Base-by-base conservation (phyloP, 2,797 vertebrate species). In the Erithacus rubecula region DNA sequence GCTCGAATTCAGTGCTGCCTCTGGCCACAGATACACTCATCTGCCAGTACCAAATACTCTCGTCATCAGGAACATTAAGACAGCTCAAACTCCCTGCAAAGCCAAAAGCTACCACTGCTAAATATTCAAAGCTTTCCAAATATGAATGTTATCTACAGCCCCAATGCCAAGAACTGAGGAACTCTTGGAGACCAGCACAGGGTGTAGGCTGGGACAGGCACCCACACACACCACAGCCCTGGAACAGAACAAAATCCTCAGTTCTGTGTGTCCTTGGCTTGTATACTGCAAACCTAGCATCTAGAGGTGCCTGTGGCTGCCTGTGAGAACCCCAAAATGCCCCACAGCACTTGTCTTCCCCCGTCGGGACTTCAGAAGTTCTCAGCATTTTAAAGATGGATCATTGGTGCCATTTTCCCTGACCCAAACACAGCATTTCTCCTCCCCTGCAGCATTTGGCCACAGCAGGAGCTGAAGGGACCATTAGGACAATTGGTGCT, bases 181-280 rank as follows among this genome's bases (percentile, higher is more conserved):
- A 12, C 9, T 51, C 12, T 29, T 24, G 19, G n/a, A 60, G 29
- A 68, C 21, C 18, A 80, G 77, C 32, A 37, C 0, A 0, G 22
- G 9, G 19, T 23, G 37, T 59, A 76, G 64, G 76, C 34, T 69
- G 59, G 10, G 44, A 71, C 23, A 17, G 30, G 37, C 68, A 64
- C 27, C 55, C 41, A 69, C 84, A 27, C 15, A 26, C 11, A 4
- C 9, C 5, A 30, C 63, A 43, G 37, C 53, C 12, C 36, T 49
- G 62, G 7, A 43, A 29, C 0, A 1, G 29, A 67, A 62, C 7
- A 5, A 69, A 63, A 58, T 18, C 7, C 41, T 52, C 53, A 15
- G 22, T 10, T 74, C 32, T 70, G 37, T 19, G 26, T 55, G 17
- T 27, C 32, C 51, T 52, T 8, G 34, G 32, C 59, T 71, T 22